Evolutionary conservation across 37 sponge, comb jelly and placozoan species (phyloP).

Genomic region (Hexactinellida sp.): DNA sequence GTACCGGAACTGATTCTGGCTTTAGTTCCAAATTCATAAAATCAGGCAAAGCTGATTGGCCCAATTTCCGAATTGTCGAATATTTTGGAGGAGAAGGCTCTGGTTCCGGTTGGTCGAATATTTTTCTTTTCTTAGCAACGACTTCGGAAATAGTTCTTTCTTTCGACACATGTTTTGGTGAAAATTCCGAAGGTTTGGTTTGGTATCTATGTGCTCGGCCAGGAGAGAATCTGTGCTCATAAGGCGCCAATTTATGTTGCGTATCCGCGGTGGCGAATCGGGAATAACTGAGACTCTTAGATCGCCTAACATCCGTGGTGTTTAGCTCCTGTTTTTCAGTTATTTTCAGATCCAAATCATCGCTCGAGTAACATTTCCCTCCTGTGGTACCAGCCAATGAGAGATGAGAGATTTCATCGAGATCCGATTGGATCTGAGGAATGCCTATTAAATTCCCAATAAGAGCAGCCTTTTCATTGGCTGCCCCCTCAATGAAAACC

Average conservation of each 20-base stretch:
- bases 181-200: not conserved
- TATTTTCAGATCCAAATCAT: slow-evolving; percentile 8
- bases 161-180: not conserved
- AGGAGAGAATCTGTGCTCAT: slow-evolving; percentile 10
- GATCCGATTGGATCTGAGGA: not conserved
- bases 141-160: not conserved
- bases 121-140: not conserved
- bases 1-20: not conserved
- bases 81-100: not conserved
- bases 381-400: slow-evolving; percentile 15
- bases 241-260: not conserved
- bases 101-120: not conserved
- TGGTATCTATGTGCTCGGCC: not conserved
- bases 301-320: not conserved
- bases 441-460: not conserved
- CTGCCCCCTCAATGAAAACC: not conserved
- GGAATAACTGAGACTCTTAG: not conserved
- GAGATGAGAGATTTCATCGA: not conserved
- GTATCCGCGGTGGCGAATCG: not conserved
- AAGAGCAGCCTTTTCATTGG: not conserved
- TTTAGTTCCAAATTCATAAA: not conserved
- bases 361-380: not conserved
- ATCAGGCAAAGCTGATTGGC: too few relatives aligned
- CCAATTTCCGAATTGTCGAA: too few relatives aligned
- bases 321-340: not conserved